Evolutionary conservation across 2,113 vertebrate species (phyloP).

Genomic region (Actenoides lindsayi): DNA sequence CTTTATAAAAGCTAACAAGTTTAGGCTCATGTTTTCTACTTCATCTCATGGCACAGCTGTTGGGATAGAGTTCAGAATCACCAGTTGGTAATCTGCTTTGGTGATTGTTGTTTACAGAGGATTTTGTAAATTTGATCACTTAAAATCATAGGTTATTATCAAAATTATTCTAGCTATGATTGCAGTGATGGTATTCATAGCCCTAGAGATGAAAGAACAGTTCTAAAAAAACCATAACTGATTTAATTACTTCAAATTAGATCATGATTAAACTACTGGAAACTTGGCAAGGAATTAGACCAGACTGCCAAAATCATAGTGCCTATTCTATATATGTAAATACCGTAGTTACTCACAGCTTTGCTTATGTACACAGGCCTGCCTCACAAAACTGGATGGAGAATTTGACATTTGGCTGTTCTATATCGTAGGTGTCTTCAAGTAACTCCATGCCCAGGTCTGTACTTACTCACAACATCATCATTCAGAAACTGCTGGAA

Average conservation of each 20-base stretch:
- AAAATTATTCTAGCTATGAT: background rate
- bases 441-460: no score
- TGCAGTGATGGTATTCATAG: background rate
- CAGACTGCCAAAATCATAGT: background rate
- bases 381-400: background rate
- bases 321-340: background rate
- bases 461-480: background rate
- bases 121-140: background rate
- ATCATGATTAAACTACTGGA: constrained; percentile 35
- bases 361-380: background rate
- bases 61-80: background rate
- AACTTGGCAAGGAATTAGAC: background rate
- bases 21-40: background rate
- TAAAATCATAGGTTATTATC: background rate
- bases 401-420: background rate
- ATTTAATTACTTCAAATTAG: constrained; percentile 46
- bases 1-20: background rate
- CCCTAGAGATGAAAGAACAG: background rate
- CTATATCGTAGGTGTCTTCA: background rate
- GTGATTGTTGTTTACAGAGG: background rate
- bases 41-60: background rate
- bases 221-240: background rate
- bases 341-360: background rate
- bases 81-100: background rate
- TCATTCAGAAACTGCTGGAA: background rate